Conservation (phyloP, 1,140 invertebrate genomes). For the Atta texana region DNA sequence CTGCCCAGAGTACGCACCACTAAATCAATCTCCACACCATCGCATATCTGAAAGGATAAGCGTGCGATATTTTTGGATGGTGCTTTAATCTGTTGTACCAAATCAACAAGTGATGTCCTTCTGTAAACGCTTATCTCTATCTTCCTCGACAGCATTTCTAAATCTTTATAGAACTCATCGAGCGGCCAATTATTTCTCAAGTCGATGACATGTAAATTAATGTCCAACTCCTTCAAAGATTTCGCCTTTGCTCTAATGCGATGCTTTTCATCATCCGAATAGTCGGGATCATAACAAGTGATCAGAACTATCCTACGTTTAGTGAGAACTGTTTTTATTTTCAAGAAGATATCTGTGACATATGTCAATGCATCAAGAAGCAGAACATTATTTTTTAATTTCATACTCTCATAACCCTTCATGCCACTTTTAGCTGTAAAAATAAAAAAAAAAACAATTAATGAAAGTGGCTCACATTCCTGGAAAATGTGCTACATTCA, state of each 20-base stretch:
- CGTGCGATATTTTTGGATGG: conserved; percentile 66
- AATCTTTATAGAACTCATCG: conserved; percentile 75
- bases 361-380: conserved; percentile 72
- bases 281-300: conserved; percentile 64
- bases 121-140: conserved; percentile 57
- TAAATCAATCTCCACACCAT: conserved; percentile 66
- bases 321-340: conserved; percentile 64
- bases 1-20: conserved; percentile 61
- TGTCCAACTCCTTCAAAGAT: conserved; percentile 55
- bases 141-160: conserved; percentile 72
- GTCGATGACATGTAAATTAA: conserved; percentile 71
- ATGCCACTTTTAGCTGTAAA: conserved; percentile 39
- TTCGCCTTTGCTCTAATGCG: conserved; percentile 55
- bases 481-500: neutral
- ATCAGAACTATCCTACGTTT: conserved; percentile 69
- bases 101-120: conserved; percentile 63
- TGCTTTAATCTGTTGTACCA: conserved; percentile 70
- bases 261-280: conserved; percentile 58
- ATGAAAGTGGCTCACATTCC: conserved; percentile 1
- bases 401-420: conserved; percentile 33
- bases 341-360: conserved; percentile 56
- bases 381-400: conserved; percentile 56
- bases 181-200: conserved; percentile 67
- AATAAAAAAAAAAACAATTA: conserved; percentile 15
- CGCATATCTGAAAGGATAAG: conserved; percentile 64